Percentiles rank a stretch among this genome's conserved stretches.
phyloP scores from a whole-genome alignment of 1,140 invertebrate genomes.

The Drosophila suzukii region DNA sequence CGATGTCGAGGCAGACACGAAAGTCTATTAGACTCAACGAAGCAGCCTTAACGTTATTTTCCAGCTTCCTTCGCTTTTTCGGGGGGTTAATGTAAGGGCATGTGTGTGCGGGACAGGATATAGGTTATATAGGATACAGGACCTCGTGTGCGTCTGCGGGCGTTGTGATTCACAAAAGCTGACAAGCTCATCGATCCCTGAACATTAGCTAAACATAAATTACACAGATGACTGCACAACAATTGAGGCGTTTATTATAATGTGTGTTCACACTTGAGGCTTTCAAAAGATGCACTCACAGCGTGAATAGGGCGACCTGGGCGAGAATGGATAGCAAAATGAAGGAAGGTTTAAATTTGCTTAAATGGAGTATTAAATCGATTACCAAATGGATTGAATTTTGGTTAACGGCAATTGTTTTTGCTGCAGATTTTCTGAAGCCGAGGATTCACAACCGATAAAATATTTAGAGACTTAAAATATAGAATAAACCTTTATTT shows the following conservation, averaged over 20 bases:
- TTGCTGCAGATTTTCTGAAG: too few species aligned
- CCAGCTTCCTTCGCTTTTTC: conserved; percentile 62
- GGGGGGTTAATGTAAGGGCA: conserved; percentile 61
- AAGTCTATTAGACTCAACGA: conserved; percentile 83
- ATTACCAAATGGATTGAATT: neutral
- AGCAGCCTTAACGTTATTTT: conserved; percentile 80
- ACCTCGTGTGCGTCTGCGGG: conserved; percentile 30
- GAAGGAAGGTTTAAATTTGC: neutral
- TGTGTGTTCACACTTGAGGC: conserved; percentile 84
- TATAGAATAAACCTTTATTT: too few species aligned
- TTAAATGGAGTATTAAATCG: neutral
- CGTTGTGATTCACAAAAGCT: conserved; percentile 81
- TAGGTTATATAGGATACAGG: conserved; percentile 15
- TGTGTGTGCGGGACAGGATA: conserved; percentile 47
- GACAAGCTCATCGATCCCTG: conserved; percentile 85
- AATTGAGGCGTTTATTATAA: conserved; percentile 84
- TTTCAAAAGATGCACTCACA: conserved; percentile 56
- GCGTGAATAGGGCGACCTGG: neutral
- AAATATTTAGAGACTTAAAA: too few species aligned
- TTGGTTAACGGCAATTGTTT: neutral
- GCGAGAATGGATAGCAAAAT: too few species aligned
- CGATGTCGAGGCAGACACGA: conserved; percentile 69
- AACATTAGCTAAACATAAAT: conserved; percentile 84
- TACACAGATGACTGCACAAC: conserved; percentile 83
- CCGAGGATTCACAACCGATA: too few species aligned